Percentiles rank a stretch among this genome's conserved stretches.
Evolutionary conservation across 2,888 invertebrate genomes (phyloP).

Genomic region (Andrena marginata): DNA sequence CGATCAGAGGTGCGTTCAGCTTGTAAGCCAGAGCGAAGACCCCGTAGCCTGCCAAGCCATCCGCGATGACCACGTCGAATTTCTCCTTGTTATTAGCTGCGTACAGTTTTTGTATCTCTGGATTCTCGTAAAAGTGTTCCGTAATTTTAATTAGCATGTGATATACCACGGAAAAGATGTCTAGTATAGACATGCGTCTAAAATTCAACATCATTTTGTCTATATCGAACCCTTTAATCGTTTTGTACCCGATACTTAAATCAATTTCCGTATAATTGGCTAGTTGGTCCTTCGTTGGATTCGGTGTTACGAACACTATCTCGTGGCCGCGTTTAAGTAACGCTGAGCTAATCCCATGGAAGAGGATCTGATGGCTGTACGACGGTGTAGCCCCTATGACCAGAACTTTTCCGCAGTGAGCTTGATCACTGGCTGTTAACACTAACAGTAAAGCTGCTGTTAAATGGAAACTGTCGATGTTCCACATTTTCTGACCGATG

Average conservation of each 20-base stretch:
- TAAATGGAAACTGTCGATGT: not conserved
- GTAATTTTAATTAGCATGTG: too few relatives aligned
- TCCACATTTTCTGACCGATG: not conserved
- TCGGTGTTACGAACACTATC: constrained; percentile 84
- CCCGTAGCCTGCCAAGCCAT: not conserved
- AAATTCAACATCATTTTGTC: not conserved
- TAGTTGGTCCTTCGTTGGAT: constrained; percentile 75
- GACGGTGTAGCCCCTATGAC: constrained; percentile 84
- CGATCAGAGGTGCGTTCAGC: constrained; percentile 54
- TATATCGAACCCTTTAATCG: not conserved
- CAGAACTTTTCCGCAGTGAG: constrained; percentile 7
- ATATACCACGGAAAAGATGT: rapidly evolving
- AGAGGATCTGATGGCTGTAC: constrained; percentile 85
- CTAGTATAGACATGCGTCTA: not conserved
- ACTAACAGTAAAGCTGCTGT: not conserved
- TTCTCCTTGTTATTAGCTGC: constrained; percentile 28
- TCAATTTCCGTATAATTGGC: constrained; percentile 58
- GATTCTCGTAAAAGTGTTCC: not conserved
- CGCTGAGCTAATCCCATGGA: constrained; percentile 83
- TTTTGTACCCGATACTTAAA: not conserved
- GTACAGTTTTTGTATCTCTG: constrained; percentile 40
- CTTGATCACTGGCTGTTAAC: not conserved
- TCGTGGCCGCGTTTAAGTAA: constrained; percentile 85
- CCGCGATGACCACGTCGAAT: constrained; percentile 57
- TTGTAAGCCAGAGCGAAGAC: constrained; percentile 32